Percentiles rank a stretch among this genome's conserved stretches.
phyloP scores from a whole-genome alignment of 37 sponge, comb jelly and placozoan species.

The Lycopodina hypogea region DNA sequence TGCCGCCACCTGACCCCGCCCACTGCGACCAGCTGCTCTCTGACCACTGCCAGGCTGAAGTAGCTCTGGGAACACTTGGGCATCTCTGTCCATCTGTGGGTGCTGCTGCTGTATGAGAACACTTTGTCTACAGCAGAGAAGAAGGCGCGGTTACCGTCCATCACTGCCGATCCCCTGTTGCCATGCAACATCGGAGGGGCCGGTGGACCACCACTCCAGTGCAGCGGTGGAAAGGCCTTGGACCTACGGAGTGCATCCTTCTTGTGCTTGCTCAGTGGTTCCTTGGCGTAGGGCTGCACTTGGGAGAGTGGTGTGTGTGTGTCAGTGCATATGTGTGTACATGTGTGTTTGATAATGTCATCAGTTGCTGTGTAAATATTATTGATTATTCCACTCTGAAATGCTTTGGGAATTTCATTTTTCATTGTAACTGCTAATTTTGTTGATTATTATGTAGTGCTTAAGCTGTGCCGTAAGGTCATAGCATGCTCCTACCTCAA shows the following conservation, averaged over 20 bases:
- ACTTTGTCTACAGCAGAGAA: neutral
- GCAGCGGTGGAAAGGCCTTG: neutral
- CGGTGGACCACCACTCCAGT: neutral
- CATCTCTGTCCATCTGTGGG: neutral
- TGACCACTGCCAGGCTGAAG: neutral
- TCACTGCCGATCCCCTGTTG: neutral
- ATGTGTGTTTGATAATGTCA: too few species aligned
- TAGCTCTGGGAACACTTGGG: neutral
- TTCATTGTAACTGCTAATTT: too few species aligned
- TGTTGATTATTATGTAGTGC: too few species aligned
- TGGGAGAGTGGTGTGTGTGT: too few species aligned
- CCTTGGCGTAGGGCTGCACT: neutral
- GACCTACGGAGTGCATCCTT: too few species aligned
- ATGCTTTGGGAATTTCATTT: too few species aligned
- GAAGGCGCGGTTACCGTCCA: conserved; percentile 3
- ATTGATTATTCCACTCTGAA: too few species aligned
- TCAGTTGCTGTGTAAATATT: too few species aligned
- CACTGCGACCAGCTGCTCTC: neutral
- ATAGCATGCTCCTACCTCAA: too few species aligned
- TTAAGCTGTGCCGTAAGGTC: too few species aligned
- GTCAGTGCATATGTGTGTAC: too few species aligned
- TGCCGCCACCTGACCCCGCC: neutral
- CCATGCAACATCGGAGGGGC: neutral
- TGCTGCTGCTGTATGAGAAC: neutral
- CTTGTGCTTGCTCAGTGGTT: too few species aligned